Conservation (phyloP, 2,113 vertebrate species). For the Buteo buteo region DNA sequence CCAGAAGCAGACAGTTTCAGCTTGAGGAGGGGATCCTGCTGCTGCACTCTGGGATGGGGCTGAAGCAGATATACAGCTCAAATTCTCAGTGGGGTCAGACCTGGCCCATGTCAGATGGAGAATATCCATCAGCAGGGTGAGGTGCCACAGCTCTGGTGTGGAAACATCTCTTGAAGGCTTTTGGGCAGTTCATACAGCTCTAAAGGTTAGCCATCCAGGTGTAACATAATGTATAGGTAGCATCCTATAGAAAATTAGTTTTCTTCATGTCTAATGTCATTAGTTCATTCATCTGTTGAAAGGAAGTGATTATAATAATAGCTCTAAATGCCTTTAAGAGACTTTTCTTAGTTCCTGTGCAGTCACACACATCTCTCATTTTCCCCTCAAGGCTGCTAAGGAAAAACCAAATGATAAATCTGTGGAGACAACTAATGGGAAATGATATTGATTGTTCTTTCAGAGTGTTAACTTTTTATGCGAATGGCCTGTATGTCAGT, state of each 20-base stretch:
- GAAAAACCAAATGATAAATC: neutral
- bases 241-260: neutral
- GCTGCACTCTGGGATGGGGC: neutral
- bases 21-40: neutral
- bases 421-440: slow-evolving; percentile 1
- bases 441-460: slow-evolving; percentile 8
- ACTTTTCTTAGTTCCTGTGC: neutral
- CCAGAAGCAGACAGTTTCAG: neutral
- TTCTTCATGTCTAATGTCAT: neutral
- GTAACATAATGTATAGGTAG: neutral
- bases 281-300: neutral
- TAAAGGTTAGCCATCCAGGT: neutral
- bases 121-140: accelerated
- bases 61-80: neutral
- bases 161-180: neutral
- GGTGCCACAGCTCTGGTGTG: neutral
- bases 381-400: neutral
- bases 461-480: neutral
- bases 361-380: neutral
- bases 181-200: neutral
- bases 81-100: neutral
- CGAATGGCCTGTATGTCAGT: neutral
- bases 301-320: neutral
- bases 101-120: neutral
- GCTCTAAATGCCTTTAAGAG: neutral